Evolutionary conservation across 2,113 vertebrate genomes (phyloP), one percentile per base, ranked within the genome.

Genomic region (Callipepla californica): DNA sequence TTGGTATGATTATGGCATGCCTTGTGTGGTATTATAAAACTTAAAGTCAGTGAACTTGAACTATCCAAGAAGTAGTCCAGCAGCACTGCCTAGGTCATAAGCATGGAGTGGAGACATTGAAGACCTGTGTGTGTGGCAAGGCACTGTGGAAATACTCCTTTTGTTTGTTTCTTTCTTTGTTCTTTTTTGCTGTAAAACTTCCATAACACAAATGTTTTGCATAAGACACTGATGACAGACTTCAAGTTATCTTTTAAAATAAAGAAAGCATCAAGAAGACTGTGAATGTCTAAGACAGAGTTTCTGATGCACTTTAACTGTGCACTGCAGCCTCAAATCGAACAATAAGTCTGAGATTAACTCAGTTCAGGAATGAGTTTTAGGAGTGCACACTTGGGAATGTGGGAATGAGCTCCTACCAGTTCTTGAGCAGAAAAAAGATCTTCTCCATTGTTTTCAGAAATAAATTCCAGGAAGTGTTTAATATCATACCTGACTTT

Each of bases 61-160:
- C 84, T 68, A 92, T 74, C 58, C 59, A 95, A 87, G 65, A 82
- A n/a, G 45, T 90, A 45, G 15, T 87, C 53, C 44, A 85, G 32
- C 66, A 89, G 13, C 30, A 67, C 55, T 90, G 36, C 55, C 59
- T 89, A 18, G 45, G 22, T 91, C 80, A 16, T 70, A 40, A 85
- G 48, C 30, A 69, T 2, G 3, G 40, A 59, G 16, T 20, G 68
- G 22, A 75, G 40, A 78, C 77, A 44, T 12, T 19, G 80, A 66
- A 61, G 61, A 84, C 11, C 6, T 58, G 5, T 32, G 5, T 11
- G 18, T n/a, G 11, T 47, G 57, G 15, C 47, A 47, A 72, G 61
- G 34, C 28, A 59, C 16, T 16, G 51, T 67, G 25, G 66, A 89
- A 89, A 62, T 7, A 17, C 17, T 17, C 4, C 12, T 50, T 36